Conservation (phyloP, 2,888 invertebrate species). For the Ophion ellenae region DNA sequence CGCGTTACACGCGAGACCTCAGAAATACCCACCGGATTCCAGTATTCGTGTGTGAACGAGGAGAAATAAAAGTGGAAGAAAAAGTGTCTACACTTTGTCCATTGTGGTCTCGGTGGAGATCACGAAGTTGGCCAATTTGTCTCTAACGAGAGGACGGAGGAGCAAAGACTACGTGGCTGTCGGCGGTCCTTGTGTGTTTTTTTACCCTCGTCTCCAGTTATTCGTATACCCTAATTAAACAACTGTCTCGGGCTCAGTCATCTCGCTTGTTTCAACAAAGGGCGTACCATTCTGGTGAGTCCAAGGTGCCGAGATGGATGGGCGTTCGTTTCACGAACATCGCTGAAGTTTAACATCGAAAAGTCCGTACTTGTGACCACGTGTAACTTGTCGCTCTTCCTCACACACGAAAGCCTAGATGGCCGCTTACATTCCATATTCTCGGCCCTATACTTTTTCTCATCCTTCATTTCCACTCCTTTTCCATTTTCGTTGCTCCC, state of each 20-base stretch:
- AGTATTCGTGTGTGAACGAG: conserved; percentile 14
- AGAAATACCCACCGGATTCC: neutral
- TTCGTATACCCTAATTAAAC: conserved; percentile 51
- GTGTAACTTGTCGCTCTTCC: neutral
- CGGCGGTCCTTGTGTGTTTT: conserved; percentile 44
- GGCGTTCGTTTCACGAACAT: too few relatives aligned
- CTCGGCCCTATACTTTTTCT: conserved; percentile 2
- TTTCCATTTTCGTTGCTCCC: conserved; percentile 65
- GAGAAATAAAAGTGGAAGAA: conserved; percentile 27
- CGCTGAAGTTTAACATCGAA: too few relatives aligned
- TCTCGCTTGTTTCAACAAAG: conserved; percentile 5
- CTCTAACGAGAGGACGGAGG: conserved; percentile 46
- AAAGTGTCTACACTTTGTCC: conserved; percentile 23
- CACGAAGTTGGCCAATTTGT: conserved; percentile 55
- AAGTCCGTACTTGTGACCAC: neutral
- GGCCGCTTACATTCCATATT: neutral
- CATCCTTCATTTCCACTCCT: conserved; percentile 38
- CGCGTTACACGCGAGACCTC: too few relatives aligned
- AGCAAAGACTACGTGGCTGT: conserved; percentile 18
- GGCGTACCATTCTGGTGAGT: conserved; percentile 11
- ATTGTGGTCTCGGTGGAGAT: conserved; percentile 13
- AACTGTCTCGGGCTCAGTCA: conserved; percentile 44
- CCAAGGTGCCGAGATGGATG: neutral
- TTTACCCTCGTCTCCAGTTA: conserved; percentile 28
- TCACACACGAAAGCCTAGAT: neutral